Conservation (phyloP, 2,113 vertebrate genomes). For the Maccullochella peelii region DNA sequence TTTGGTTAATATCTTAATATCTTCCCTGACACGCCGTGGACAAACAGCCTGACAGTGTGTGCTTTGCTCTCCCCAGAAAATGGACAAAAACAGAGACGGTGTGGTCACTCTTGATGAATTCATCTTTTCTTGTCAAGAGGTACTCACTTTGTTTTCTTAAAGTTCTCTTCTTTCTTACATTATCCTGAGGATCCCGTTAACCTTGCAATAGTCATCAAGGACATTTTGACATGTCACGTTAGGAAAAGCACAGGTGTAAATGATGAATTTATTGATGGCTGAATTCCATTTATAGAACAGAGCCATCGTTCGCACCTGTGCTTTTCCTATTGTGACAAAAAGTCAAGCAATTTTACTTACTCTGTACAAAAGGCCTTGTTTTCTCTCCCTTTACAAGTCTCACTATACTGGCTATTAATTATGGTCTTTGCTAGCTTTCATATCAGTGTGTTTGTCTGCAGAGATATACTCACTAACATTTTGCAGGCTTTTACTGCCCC, state of each 20-base stretch:
- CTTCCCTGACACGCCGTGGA: neutral
- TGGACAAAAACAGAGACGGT: conserved; percentile 99
- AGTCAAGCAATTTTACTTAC: conserved; percentile 3
- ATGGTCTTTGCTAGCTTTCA: conserved; percentile 31
- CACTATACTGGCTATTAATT: conserved; percentile 45
- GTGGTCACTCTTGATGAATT: conserved; percentile 98
- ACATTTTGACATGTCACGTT: neutral
- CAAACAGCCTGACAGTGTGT: neutral
- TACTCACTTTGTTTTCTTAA: conserved; percentile 70
- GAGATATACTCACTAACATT: conserved; percentile 30
- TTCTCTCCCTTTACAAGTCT: neutral
- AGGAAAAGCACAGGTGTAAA: neutral
- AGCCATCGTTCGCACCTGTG: neutral
- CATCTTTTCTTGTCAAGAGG: conserved; percentile 97
- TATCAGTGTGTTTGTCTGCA: conserved; percentile 23
- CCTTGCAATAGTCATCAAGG: neutral
- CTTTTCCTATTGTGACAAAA: neutral
- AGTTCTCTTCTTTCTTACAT: neutral
- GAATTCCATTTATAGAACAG: neutral
- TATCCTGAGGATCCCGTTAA: neutral
- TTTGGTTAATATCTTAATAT: neutral
- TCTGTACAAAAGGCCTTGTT: neutral
- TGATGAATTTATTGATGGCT: neutral
- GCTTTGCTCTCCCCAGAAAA: conserved; percentile 88
- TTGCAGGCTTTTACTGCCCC: conserved; percentile 53